These are phyloP conservation scores for Cyclophora punctaria DNA, from an alignment of 2,888 invertebrate genomes.

Conservation along the genomic window DNA sequence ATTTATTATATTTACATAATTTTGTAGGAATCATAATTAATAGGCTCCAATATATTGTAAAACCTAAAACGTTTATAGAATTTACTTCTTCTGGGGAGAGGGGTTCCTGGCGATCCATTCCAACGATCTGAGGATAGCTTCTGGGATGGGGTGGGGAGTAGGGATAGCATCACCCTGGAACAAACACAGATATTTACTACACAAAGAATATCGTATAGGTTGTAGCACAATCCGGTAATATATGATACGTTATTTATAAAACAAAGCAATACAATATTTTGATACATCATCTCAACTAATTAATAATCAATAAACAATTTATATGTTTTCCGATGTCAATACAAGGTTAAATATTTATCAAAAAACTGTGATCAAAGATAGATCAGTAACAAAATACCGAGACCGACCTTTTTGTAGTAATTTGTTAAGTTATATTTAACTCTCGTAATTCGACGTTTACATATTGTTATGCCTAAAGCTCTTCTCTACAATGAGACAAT, in stretches of 20 bases:
- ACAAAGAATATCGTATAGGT: neutral
- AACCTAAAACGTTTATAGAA: neutral
- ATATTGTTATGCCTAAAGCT: too few relatives aligned
- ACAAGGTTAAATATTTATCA: neutral
- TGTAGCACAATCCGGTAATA: neutral
- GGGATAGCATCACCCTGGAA: constrained; percentile 62
- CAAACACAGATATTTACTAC: constrained; percentile 4
- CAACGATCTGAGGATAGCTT: constrained; percentile 63
- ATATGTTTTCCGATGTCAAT: neutral
- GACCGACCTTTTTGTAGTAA: neutral
- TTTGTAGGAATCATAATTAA: neutral
- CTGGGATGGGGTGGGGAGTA: constrained; percentile 68
- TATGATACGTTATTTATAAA: neutral
- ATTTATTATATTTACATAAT: neutral
- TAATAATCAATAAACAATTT: neutral
- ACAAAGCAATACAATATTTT: neutral
- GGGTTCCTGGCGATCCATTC: constrained; percentile 33
- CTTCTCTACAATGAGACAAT: too few relatives aligned
- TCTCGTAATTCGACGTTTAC: too few relatives aligned
- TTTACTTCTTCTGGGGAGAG: constrained; percentile 22
- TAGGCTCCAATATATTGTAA: neutral
- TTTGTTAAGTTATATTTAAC: too few relatives aligned
- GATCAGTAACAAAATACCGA: neutral
- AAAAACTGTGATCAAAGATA: neutral
- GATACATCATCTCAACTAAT: constrained; percentile 1